Conservation (phyloP, 1,140 invertebrate species). For the Drosophila leontia region DNA sequence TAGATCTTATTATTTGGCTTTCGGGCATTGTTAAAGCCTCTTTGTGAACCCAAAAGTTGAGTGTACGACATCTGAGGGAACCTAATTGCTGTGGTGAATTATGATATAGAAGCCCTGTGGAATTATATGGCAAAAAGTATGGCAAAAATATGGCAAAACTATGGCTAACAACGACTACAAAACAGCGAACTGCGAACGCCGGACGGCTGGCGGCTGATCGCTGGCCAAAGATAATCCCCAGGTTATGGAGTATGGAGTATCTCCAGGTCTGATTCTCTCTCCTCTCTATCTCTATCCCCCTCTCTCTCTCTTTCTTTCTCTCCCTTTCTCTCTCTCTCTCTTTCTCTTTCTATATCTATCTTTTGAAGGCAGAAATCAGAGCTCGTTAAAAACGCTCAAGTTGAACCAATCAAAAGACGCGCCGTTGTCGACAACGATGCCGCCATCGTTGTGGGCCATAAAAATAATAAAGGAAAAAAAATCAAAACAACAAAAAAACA, state of each 20-base stretch:
- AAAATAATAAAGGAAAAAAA: slow-evolving; percentile 72
- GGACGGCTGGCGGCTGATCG: slow-evolving; percentile 57
- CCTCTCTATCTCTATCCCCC: slow-evolving; percentile 16
- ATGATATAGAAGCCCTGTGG: slow-evolving; percentile 77
- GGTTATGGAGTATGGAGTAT: slow-evolving; percentile 2
- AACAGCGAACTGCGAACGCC: slow-evolving; percentile 14
- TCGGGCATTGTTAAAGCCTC: background rate
- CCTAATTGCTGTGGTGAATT: slow-evolving; percentile 78
- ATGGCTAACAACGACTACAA: slow-evolving; percentile 5
- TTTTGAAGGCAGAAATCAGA: slow-evolving; percentile 68
- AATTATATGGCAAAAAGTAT: slow-evolving; percentile 48
- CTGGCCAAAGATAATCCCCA: slow-evolving; percentile 60
- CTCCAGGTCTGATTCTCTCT: slow-evolving; percentile 3
- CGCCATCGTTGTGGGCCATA: slow-evolving; percentile 60
- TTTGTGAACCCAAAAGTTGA: background rate
- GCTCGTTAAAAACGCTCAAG: slow-evolving; percentile 77
- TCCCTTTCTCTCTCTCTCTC: slow-evolving; percentile 1
- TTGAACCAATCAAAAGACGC: slow-evolving; percentile 83
- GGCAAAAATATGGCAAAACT: slow-evolving; percentile 45
- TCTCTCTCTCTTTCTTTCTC: background rate
- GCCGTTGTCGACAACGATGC: slow-evolving; percentile 51
- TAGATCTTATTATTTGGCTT: background rate
- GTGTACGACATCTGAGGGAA: slow-evolving; percentile 25
- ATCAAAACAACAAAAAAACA: slow-evolving; percentile 10
- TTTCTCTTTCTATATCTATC: slow-evolving; percentile 25